Evolutionary conservation across 1,140 invertebrate species (phyloP).

Genomic region (Bacillus rossius): DNA sequence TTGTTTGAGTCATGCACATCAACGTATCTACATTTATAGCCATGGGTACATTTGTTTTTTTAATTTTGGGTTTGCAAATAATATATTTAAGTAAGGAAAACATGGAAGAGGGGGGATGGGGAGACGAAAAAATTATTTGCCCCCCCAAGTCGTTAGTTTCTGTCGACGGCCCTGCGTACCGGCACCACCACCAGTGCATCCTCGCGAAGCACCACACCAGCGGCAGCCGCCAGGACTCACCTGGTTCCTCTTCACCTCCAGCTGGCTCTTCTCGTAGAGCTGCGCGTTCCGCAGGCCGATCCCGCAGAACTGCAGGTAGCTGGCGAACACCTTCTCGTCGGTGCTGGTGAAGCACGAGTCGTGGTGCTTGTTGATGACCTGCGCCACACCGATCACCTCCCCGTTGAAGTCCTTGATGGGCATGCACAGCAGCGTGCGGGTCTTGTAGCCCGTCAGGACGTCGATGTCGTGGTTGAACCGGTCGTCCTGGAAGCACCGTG

Average conservation of each 20-base stretch:
- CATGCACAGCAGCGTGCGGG: constrained; percentile 89
- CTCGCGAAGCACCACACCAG: neutral
- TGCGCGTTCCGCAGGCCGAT: constrained; percentile 93
- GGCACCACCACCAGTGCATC: no score
- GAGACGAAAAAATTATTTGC: neutral
- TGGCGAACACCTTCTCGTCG: constrained; percentile 88
- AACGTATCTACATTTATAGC: no score
- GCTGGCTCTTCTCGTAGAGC: constrained; percentile 87
- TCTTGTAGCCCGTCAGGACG: constrained; percentile 86
- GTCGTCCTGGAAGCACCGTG: constrained; percentile 62
- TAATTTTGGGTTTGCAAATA: neutral
- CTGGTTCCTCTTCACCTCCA: constrained; percentile 94
- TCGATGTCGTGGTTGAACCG: constrained; percentile 93
- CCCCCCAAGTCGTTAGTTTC: no score
- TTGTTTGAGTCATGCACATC: no score
- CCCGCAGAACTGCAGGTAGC: constrained; percentile 93
- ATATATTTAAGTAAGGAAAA: neutral
- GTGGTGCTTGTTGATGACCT: constrained; percentile 58
- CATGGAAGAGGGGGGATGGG: neutral
- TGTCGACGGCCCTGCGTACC: no score
- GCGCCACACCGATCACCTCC: constrained; percentile 93
- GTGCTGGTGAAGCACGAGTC: constrained; percentile 70
- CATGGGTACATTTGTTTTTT: no score
- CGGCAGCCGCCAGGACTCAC: constrained; percentile 36
- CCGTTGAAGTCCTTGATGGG: constrained; percentile 92